Conservation (phyloP, 2,888 invertebrate species). For the Eupithecia exiguata region DNA sequence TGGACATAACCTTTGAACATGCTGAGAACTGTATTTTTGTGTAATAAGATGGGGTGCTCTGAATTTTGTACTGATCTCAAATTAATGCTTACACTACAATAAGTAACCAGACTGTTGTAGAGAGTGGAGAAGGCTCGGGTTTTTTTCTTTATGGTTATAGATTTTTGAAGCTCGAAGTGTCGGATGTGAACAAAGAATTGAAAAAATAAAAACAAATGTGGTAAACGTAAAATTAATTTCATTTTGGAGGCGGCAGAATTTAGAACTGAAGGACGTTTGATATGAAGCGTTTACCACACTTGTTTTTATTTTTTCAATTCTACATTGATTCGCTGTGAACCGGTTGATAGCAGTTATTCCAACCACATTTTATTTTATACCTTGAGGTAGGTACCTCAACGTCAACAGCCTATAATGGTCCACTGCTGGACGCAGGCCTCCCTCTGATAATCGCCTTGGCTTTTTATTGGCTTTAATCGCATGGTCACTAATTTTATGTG, state of each 20-base stretch:
- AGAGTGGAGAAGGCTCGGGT: not conserved
- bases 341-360: no score
- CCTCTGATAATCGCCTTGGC: no score
- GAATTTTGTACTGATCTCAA: constrained; percentile 1
- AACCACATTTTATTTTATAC: no score
- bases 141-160: not conserved
- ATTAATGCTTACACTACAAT: not conserved
- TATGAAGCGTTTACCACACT: not conserved
- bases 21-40: constrained; percentile 74
- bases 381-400: no score
- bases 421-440: no score
- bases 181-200: not conserved
- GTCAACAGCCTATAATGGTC: no score
- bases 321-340: no score
- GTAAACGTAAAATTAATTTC: not conserved
- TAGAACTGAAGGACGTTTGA: not conserved
- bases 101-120: not conserved
- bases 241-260: not conserved
- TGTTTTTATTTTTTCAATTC: not conserved
- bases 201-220: not conserved
- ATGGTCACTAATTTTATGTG: no score
- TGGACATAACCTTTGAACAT: constrained; percentile 58
- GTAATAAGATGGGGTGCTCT: constrained; percentile 53
- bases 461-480: no score
- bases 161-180: not conserved